Percentiles rank a stretch among this genome's conserved stretches.
phyloP scores from a whole-genome alignment of 2,888 invertebrate species.

The Choristoneura rosaceana region DNA sequence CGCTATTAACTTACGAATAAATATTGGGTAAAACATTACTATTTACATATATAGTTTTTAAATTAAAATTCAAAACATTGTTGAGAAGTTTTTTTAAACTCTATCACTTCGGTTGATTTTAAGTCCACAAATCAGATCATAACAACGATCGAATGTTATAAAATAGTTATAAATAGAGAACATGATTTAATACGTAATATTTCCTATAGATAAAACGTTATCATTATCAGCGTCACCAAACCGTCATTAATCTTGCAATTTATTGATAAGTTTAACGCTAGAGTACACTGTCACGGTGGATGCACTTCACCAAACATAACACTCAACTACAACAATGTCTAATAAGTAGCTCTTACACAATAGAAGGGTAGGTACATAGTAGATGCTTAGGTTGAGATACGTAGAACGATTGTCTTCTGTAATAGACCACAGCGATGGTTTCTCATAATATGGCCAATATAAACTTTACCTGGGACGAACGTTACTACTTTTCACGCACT shows the following conservation, averaged over 20 bases:
- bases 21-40: not conserved
- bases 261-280: slow-evolving; percentile 55
- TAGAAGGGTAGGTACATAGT: not conserved
- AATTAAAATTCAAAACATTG: no score
- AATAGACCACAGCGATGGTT: not conserved
- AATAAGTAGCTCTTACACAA: slow-evolving; percentile 13
- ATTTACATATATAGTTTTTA: no score
- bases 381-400: not conserved
- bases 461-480: not conserved
- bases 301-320: slow-evolving; percentile 48
- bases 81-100: no score
- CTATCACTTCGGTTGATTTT: no score
- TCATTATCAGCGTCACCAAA: slow-evolving; percentile 57
- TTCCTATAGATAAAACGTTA: slow-evolving; percentile 64
- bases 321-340: slow-evolving; percentile 21
- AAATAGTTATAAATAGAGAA: slow-evolving; percentile 1
- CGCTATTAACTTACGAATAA: not conserved
- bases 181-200: slow-evolving; percentile 43
- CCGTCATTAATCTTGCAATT: slow-evolving; percentile 63
- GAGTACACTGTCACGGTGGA: slow-evolving; percentile 59
- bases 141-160: not conserved
- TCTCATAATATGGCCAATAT: not conserved
- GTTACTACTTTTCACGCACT: not conserved
- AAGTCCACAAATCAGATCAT: not conserved
- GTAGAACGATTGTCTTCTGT: not conserved